Conservation (phyloP, 1,140 invertebrate genomes). For the Grapholita molesta region DNA sequence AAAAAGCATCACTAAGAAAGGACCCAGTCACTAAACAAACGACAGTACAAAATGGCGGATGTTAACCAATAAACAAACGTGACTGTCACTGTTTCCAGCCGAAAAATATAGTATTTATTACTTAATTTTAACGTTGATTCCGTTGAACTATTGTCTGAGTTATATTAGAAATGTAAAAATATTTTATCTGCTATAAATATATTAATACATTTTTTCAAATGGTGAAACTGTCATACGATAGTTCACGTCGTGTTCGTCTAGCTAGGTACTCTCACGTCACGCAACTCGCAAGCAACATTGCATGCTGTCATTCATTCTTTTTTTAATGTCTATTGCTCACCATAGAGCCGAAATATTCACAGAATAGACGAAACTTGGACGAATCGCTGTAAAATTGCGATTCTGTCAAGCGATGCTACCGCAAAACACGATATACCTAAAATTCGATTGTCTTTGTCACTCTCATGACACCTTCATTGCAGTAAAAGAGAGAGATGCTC, state of each 20-base stretch:
- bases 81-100: constrained; percentile 58
- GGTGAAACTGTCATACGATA: constrained; percentile 67
- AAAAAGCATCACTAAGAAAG: constrained; percentile 66
- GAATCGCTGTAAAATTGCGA: too few species aligned
- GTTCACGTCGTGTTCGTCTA: constrained; percentile 47
- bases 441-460: too few species aligned
- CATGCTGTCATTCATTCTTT: constrained; percentile 5
- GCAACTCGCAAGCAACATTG: constrained; percentile 23
- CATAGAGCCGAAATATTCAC: neutral
- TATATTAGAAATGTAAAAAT: constrained; percentile 67
- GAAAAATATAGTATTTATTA: constrained; percentile 39
- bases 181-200: constrained; percentile 55
- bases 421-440: too few species aligned
- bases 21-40: constrained; percentile 75
- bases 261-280: constrained; percentile 56
- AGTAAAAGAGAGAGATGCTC: too few species aligned
- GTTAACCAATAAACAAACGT: constrained; percentile 77
- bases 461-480: too few species aligned
- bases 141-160: constrained; percentile 47
- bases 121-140: constrained; percentile 47
- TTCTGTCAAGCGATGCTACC: too few species aligned
- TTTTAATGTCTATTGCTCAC: neutral
- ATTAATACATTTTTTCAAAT: constrained; percentile 63
- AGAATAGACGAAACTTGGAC: too few species aligned
- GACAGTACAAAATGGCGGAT: constrained; percentile 77